Percentiles rank a stretch among this genome's conserved stretches.
phyloP scores from a whole-genome alignment of 2,113 vertebrate genomes.

The Psilopogon haemacephalus region DNA sequence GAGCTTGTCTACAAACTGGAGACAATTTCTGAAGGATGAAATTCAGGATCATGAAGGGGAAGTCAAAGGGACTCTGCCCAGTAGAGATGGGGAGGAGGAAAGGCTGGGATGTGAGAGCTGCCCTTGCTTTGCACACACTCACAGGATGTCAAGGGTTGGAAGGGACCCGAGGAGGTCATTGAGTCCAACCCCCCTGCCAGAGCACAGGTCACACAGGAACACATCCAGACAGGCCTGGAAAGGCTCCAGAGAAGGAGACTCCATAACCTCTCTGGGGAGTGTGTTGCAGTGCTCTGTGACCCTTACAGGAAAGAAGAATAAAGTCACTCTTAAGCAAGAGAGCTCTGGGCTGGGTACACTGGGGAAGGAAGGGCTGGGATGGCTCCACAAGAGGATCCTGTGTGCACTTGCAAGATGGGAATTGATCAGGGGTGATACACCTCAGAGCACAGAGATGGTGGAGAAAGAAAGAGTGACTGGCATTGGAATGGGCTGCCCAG shows the following conservation, averaged over 20 bases:
- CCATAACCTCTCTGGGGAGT: too few species aligned
- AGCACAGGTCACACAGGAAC: too few species aligned
- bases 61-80: not conserved
- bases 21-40: not conserved
- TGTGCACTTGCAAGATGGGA: not conserved
- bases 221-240: too few species aligned
- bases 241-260: too few species aligned
- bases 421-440: not conserved
- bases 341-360: not conserved
- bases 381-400: not conserved
- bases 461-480: too few species aligned
- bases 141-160: too few species aligned
- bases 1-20: not conserved
- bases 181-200: too few species aligned
- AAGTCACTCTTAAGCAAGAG: not conserved
- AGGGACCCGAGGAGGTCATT: too few species aligned
- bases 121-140: not conserved
- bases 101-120: not conserved
- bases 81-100: not conserved
- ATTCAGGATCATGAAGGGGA: not conserved
- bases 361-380: rapidly evolving
- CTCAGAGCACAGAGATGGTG: not conserved
- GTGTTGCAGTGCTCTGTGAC: too few species aligned
- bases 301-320: too few species aligned
- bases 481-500: too few species aligned